phyloP scores from a whole-genome alignment of 2,797 vertebrate species.

The Pangasius macronema region DNA sequence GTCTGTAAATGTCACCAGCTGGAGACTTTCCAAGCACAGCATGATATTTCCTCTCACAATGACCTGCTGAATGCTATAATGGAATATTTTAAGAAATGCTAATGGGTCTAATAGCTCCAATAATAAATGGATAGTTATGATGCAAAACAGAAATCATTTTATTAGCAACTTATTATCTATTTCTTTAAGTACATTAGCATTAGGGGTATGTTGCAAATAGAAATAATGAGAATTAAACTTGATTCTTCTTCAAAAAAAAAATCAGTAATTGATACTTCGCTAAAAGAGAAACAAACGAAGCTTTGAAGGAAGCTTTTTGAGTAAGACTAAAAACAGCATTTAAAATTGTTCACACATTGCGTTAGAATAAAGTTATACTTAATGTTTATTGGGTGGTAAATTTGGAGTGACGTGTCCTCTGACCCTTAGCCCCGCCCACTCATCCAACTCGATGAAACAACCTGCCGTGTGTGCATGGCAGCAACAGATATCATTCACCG shows the following conservation, averaged over 20 bases:
- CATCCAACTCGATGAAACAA: neutral
- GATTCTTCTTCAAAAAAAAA: neutral
- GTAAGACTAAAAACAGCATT: too few relatives aligned
- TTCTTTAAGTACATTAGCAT: neutral
- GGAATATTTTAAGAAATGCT: neutral
- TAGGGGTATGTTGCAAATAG: neutral
- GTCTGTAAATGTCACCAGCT: slow-evolving; percentile 57
- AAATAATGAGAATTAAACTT: neutral
- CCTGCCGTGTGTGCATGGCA: neutral
- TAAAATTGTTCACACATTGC: too few relatives aligned
- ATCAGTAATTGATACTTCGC: neutral
- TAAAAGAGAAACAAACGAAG: too few relatives aligned
- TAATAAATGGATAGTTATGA: neutral
- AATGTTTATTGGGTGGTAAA: neutral
- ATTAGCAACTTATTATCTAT: neutral
- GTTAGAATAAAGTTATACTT: neutral
- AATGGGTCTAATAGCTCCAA: neutral
- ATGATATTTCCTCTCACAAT: slow-evolving; percentile 53
- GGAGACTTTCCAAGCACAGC: slow-evolving; percentile 42
- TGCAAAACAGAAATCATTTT: neutral
- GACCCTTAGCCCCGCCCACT: neutral
- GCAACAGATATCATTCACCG: neutral
- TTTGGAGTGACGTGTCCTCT: neutral
- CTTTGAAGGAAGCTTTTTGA: too few relatives aligned
- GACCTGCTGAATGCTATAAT: slow-evolving; percentile 41